Evolutionary conservation across 2,113 vertebrate genomes (phyloP), one percentile per base, ranked within the genome.

Genomic region (Corythaixoides concolor): DNA sequence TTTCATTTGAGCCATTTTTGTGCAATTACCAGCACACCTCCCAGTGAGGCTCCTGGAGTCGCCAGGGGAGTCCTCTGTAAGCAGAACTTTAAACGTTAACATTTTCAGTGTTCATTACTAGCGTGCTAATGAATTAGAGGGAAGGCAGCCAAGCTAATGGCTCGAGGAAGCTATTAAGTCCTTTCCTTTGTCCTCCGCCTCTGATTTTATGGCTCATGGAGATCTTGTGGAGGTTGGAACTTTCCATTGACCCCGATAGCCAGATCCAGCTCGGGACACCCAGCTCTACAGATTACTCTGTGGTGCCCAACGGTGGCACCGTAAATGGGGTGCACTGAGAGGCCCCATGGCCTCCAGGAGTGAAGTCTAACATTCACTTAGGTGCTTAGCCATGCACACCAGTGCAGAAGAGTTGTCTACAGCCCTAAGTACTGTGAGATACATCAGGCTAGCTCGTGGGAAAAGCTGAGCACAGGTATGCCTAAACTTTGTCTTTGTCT

Each of bases 241-340:
- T 64, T 92, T 45, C 52, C 64, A 12, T 22, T 94, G 75, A 18
- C 58, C 49, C 8, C 0, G 0, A 11, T 30, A 78, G 39, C 24
- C 67, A 60, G 72, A 50, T 75, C 72, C 56, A 75, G n/a, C 35
- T 74, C 9, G 0, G 50, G 43, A 66, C n/a, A 80, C 35, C 20
- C 30, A 3, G 18, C 21, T 66, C 22, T n/a, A 15, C 62, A 60
- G 49, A 24, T 68, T 32, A 19, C 1, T 11, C 56, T 10, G 1
- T 1, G 2, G 4, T 50, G 45, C 8, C 12, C 21, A 23, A 24
- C 11, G 8, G 28, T 45, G 60, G 18, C 13, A 26, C 66, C 0
- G 0, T 67, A n/a, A 55, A 26, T 33, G 30, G 47, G 45, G 27
- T 80, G 35, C 0, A 1, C 49, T 89, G 41, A 21, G n/a, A 18